A percentile compares a stretch with the other conserved stretches of the same genome.
These are phyloP conservation scores for Oreochromis aureus DNA, from an alignment of 2,113 vertebrate species.

Conservation along the genomic window DNA sequence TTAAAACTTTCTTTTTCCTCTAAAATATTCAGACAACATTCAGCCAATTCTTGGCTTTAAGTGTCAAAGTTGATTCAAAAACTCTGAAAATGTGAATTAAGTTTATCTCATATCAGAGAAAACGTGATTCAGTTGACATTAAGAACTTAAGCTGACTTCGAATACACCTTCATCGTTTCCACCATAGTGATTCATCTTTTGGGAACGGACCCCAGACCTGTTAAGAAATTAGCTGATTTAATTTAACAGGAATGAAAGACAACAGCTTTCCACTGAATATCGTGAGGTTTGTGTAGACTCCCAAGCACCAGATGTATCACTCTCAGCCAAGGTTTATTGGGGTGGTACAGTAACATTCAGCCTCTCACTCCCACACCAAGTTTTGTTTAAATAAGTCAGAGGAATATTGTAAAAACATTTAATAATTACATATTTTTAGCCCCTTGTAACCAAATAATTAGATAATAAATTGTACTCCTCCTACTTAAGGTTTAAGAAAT, in stretches of 20 bases:
- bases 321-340: not conserved
- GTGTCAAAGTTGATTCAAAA: not conserved
- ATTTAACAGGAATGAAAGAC: not conserved
- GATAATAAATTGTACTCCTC: not conserved
- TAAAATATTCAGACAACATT: not conserved
- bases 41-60: not conserved
- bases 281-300: not conserved
- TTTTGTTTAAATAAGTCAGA: not conserved
- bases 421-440: not conserved
- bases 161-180: not conserved
- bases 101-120: not conserved
- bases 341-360: not conserved
- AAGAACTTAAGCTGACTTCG: not conserved
- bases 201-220: not conserved
- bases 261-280: not conserved
- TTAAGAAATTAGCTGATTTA: not conserved
- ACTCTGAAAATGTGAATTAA: not conserved
- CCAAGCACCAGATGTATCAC: not conserved
- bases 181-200: not conserved
- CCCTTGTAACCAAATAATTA: not conserved
- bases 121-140: not conserved
- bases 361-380: not conserved
- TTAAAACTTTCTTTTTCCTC: not conserved
- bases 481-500: not conserved
- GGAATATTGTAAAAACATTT: not conserved